A percentile compares a stretch with the other conserved stretches of the same genome.
Conservation (phyloP, 2,797 vertebrate species). For the Lepilemur ruficaudatus region DNA sequence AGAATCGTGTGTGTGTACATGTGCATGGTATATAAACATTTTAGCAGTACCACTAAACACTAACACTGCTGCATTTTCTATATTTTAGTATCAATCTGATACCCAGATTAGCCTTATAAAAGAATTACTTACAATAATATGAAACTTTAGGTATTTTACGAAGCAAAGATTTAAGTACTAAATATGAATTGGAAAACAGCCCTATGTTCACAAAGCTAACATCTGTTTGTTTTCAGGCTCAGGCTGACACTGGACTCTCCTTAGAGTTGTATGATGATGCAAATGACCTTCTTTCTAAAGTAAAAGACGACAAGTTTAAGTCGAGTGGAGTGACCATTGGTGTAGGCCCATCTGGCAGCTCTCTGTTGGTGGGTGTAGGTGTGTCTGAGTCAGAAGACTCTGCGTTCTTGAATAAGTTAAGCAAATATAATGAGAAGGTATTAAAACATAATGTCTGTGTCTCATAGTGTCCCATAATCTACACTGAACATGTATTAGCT, state of each 20-base stretch:
- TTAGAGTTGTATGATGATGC: constrained; percentile 86
- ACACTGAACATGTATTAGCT: constrained; percentile 62
- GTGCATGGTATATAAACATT: not conserved
- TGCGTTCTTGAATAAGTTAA: constrained; percentile 85
- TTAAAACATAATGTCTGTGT: constrained; percentile 21
- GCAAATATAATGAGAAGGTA: constrained; percentile 83
- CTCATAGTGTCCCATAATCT: constrained; percentile 24
- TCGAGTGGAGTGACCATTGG: constrained; percentile 68
- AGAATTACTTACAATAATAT: not conserved
- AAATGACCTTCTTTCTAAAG: constrained; percentile 83
- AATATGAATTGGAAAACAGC: not conserved
- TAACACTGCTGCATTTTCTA: not conserved
- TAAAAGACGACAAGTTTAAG: constrained; percentile 69
- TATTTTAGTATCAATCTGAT: not conserved
- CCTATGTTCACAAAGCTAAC: not conserved
- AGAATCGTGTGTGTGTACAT: not conserved
- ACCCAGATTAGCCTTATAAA: not conserved
- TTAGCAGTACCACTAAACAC: not conserved
- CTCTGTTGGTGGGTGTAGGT: constrained; percentile 56
- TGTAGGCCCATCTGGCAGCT: accelerated
- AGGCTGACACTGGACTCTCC: constrained; percentile 88
- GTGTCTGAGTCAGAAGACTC: not conserved
- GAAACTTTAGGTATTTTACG: not conserved
- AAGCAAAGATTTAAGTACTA: not conserved
- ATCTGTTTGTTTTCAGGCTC: constrained; percentile 85